Evolutionary conservation across 2,113 vertebrate species (phyloP).

Genomic region (Porphyrio hochstetteri): DNA sequence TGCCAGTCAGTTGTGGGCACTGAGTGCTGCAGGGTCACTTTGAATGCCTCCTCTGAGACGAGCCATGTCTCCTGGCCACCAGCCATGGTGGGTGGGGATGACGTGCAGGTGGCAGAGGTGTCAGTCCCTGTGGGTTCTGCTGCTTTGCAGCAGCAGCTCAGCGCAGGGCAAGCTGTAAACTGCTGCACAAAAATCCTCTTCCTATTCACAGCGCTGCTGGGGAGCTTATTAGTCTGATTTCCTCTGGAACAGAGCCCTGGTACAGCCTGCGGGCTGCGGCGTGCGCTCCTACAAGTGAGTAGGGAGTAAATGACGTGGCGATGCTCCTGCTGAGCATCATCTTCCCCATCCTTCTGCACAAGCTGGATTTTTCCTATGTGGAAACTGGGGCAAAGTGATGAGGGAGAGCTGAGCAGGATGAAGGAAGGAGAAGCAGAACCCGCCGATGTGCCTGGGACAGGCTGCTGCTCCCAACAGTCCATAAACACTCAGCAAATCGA

Average conservation of each 20-base stretch:
- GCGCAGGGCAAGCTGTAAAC: not conserved
- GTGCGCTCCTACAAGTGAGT: accelerated
- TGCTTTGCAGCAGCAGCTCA: not conserved
- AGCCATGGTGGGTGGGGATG: not conserved
- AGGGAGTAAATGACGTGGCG: not conserved
- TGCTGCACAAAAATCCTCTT: not conserved
- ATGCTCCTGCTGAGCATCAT: not conserved
- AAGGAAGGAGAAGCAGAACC: not conserved
- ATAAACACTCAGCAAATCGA: not conserved
- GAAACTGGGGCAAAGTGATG: not conserved
- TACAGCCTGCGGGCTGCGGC: not conserved
- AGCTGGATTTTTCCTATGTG: not conserved
- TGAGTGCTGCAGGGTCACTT: not conserved
- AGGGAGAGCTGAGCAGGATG: not conserved
- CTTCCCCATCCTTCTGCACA: not conserved
- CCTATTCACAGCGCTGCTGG: not conserved
- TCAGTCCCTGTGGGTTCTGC: not conserved
- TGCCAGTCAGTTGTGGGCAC: too few species aligned
- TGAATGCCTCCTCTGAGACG: not conserved
- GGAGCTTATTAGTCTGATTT: not conserved
- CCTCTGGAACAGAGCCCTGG: accelerated
- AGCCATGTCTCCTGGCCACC: not conserved
- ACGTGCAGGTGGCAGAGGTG: not conserved
- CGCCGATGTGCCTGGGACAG: not conserved
- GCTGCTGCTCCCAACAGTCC: not conserved